A percentile compares a stretch with the other conserved stretches of the same genome.
Evolutionary conservation across 1,140 invertebrate genomes (phyloP).

Genomic region (Diprion similis): DNA sequence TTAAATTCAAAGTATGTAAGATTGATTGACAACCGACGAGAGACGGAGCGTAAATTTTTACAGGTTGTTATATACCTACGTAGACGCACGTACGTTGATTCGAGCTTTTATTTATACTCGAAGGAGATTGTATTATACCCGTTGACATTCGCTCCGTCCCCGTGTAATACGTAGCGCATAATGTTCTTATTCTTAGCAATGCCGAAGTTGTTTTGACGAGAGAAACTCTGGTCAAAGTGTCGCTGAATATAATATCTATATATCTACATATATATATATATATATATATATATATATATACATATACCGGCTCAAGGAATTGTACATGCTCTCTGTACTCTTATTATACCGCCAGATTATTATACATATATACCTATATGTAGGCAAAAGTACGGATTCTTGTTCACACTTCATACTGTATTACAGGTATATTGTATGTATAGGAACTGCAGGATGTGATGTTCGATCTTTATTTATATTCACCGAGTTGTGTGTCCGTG

Average conservation of each 20-base stretch:
- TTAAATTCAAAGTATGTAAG: background rate
- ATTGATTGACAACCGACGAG: background rate
- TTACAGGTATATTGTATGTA: background rate
- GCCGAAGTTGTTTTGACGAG: background rate
- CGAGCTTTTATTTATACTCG: background rate
- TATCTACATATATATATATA: background rate
- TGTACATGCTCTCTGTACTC: no score
- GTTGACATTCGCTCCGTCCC: background rate
- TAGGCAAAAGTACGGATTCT: no score
- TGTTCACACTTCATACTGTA: no score
- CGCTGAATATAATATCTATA: background rate
- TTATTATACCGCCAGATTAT: no score
- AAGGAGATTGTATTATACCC: background rate
- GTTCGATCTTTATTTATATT: no score
- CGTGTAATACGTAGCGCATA: no score
- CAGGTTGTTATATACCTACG: background rate
- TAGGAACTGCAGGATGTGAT: background rate
- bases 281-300: no score
- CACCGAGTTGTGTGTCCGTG: no score
- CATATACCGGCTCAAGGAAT: no score
- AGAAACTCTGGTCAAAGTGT: background rate
- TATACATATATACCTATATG: no score
- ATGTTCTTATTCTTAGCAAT: background rate
- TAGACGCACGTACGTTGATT: background rate
- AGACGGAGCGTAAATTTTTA: background rate